Evolutionary conservation across 2,113 vertebrate species (phyloP).

Genomic region (Rhagologus leucostigma): DNA sequence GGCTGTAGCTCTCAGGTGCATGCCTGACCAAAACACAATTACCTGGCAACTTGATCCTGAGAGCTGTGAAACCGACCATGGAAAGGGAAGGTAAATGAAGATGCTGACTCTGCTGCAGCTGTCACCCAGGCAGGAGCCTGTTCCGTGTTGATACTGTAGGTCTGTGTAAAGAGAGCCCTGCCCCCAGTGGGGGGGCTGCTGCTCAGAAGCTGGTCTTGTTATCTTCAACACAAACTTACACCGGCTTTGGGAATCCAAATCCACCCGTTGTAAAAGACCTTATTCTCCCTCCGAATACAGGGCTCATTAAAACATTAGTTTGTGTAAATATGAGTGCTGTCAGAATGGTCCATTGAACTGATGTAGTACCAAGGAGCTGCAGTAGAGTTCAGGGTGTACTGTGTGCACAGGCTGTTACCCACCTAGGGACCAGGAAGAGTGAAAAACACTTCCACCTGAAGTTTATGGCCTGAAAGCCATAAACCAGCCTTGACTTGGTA

Average conservation of each 20-base stretch:
- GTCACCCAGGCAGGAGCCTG: background rate
- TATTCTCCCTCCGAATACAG: background rate
- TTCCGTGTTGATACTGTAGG: too few relatives aligned
- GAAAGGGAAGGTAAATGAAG: background rate
- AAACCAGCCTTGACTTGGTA: background rate
- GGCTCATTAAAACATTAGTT: background rate
- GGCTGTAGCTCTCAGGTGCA: background rate
- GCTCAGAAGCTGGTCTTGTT: background rate
- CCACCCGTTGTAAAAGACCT: background rate
- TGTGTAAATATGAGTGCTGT: background rate
- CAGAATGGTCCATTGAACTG: background rate
- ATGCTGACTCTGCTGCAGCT: background rate
- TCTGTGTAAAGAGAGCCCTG: background rate
- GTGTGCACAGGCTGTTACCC: background rate
- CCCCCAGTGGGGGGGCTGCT: background rate
- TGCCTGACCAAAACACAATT: background rate
- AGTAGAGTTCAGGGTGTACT: background rate
- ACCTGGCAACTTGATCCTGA: background rate
- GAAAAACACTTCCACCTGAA: background rate
- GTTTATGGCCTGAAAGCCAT: background rate
- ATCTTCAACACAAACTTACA: background rate
- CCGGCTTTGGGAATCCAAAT: background rate
- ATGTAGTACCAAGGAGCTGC: background rate
- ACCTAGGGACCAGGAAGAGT: background rate
- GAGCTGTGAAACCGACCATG: background rate